Evolutionary conservation across 2,113 vertebrate species (phyloP), one percentile per base, ranked within the genome.

Genomic region (pig (Sus scrofa)): DNA sequence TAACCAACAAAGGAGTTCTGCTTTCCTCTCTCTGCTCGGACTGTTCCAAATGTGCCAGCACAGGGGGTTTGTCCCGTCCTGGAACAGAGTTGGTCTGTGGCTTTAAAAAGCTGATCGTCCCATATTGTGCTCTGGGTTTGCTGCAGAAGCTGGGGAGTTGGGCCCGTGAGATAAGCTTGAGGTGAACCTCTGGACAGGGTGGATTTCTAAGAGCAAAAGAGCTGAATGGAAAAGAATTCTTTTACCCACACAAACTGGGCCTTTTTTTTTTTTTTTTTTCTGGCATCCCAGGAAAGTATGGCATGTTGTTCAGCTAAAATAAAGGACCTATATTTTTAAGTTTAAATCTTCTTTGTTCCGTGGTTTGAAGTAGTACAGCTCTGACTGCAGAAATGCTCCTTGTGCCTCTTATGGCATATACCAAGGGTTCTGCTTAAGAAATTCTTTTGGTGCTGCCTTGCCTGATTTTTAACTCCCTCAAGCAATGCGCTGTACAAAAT

Each of bases 1-100:
- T 92, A 93, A 95, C 96, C 96, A 97, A 84, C 89, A 77, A 96
- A 95, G 7, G 88, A 96, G 86, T 75, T 74, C 85, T 52, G 87
- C 92, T 97, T 92, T 95, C 58, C 82, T 96, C n/a, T 93, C 22
- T 94, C 81, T 94, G 13, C 75, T 96, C 34, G 39, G 60, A 81
- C 91, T 79, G 83, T 96, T 95, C 96, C 96, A 97, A 30, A n/a
- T 0, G 1, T 91, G 37, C 74, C 44, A 30, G 63, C 20, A 16
- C 77, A 93, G 75, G 75, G 83, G 60, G 4, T 9, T 73, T 89
- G 10, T 94, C 84, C 74, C 65, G 78, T 32, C 63, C 34, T 60
- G 30, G 52, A 15, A 58, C 54, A 13, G 52, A 81, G 50, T 91
- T 89, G 78, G 84, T 88, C 52, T 95, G 20, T 54, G 34, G 4